Percentiles rank a stretch among this genome's conserved stretches.
These are phyloP conservation scores for Mesocricetus auratus DNA, from an alignment of 2,113 vertebrate genomes.

Conservation along the genomic window DNA sequence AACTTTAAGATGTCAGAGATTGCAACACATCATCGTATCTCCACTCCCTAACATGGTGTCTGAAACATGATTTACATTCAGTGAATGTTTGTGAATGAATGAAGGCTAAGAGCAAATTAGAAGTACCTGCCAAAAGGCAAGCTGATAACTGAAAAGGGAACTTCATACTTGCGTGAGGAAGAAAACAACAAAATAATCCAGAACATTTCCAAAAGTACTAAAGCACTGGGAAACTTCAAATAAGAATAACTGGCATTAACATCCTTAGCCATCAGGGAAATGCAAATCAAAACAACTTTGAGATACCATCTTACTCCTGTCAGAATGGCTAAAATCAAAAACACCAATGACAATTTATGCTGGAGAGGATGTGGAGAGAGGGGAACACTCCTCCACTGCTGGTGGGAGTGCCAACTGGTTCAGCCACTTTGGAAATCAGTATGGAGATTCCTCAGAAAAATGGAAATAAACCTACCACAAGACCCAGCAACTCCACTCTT, in stretches of 20 bases:
- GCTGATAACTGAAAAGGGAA: neutral
- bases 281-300: too few species aligned
- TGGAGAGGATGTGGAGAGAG: too few species aligned
- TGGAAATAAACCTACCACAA: too few species aligned
- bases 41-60: neutral
- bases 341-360: too few species aligned
- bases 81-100: neutral
- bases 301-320: too few species aligned
- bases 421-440: too few species aligned
- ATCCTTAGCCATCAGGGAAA: too few species aligned
- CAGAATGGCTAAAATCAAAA: too few species aligned
- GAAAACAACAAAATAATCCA: constrained; percentile 11
- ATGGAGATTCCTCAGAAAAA: too few species aligned
- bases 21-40: neutral
- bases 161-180: neutral
- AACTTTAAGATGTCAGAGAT: constrained; percentile 5
- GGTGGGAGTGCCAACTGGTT: too few species aligned
- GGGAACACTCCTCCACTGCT: too few species aligned
- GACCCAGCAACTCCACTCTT: too few species aligned
- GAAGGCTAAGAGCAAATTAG: constrained; percentile 38
- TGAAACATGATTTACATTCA: constrained; percentile 9
- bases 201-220: neutral
- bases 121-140: neutral
- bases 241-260: neutral
- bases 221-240: neutral